Base-by-base conservation (phyloP, 2,113 vertebrate genomes). In the Megalops atlanticus region DNA sequence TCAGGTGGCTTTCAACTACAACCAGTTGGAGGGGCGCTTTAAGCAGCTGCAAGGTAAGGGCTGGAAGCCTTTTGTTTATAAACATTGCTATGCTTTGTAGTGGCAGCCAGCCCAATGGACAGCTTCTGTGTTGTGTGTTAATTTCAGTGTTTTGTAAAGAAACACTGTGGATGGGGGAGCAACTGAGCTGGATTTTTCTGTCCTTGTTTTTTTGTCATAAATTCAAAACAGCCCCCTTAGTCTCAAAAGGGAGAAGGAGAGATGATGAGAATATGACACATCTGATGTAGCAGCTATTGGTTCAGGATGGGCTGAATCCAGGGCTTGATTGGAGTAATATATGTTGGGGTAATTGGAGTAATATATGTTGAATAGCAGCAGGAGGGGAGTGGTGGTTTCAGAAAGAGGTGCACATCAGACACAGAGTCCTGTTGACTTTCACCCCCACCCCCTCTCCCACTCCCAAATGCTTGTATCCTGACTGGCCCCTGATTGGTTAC, bases 41-140 rank as follows among this genome's bases (percentile, higher is more conserved):
- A 98, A 98, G 81, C 97, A 98, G 90, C 93, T 99, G 54, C 96
- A 99, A 97, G 97, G 97, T 99, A 94, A 94, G 94, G 31, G 36
- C 27, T 7, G 27, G 14, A 27, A 35, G 71, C 69, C 52, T 7
- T 49, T 77, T 84, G 81, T 83, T 83, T 82, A 80, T 72, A 71
- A 40, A 64, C 80, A 85, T 89, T 92, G 92, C 90, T 89, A 31
- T 43, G 83, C 72, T 79, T 4, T 80, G 82, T 43, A 78, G n/a
- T n/a, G 64, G 68, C 39, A 33, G 49, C 18, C 47, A 45, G 49
- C 58, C 16, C 21, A n/a, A 36, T 54, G 35, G 35, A 14, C 4
- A 12, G 49, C 39, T 78, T 39, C 3, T 36, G 52, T n/a, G n/a
- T 33, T 33, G n/a, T n/a, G n/a, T n/a, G n/a, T n/a, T n/a, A n/a